phyloP scores from a whole-genome alignment of 2,888 invertebrate genomes.

The Phanerotoma sp. region DNA sequence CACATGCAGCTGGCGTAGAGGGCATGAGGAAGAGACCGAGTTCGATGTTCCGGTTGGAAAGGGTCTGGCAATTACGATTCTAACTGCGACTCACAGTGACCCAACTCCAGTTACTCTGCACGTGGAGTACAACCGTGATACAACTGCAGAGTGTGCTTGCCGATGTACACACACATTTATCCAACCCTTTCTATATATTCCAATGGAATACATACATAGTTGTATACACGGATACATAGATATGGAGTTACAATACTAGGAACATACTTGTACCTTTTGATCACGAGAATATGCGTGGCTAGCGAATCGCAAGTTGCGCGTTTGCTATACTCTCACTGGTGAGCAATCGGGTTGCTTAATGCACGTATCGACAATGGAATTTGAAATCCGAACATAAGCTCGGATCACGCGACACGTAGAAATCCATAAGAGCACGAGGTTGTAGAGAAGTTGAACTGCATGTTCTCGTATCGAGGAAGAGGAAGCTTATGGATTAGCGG shows the following conservation, averaged over 20 bases:
- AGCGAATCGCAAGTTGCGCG: constrained; percentile 1
- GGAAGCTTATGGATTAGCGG: background rate
- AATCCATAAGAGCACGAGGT: constrained; percentile 30
- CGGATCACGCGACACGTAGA: constrained; percentile 7
- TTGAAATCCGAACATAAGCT: constrained; percentile 31
- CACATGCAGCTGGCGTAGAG: background rate
- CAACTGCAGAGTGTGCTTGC: constrained; percentile 1
- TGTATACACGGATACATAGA: no score
- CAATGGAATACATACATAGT: no score
- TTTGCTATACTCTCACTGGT: background rate
- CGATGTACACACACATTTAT: background rate
- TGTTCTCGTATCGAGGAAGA: background rate
- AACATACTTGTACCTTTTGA: no score
- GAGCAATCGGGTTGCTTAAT: constrained; percentile 27
- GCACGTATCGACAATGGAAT: constrained; percentile 35
- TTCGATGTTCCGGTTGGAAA: constrained; percentile 27
- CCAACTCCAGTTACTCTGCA: constrained; percentile 32
- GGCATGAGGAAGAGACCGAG: constrained; percentile 3
- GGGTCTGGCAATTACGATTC: constrained; percentile 35
- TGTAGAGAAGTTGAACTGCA: constrained; percentile 10
- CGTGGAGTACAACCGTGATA: constrained; percentile 11
- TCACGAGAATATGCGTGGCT: constrained; percentile 16
- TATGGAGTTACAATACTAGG: no score
- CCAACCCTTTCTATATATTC: no score
- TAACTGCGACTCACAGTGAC: constrained; percentile 26